A percentile compares a stretch with the other conserved stretches of the same genome.
Conservation (phyloP, 1,140 invertebrate species). For the Drosophila sturtevanti region DNA sequence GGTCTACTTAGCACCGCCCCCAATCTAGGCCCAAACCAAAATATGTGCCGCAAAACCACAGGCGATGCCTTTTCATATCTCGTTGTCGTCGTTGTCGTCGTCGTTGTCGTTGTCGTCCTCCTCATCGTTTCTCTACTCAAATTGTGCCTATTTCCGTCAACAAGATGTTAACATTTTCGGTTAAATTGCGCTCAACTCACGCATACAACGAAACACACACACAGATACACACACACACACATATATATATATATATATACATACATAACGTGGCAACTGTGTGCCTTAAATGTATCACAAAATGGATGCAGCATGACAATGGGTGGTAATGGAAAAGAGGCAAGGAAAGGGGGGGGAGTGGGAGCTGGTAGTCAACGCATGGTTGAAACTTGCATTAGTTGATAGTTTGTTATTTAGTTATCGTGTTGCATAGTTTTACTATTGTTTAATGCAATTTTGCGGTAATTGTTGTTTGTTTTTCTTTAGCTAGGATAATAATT, state of each 20-base stretch:
- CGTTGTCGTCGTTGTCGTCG: slow-evolving; percentile 23
- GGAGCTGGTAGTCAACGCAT: no score
- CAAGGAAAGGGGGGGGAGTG: no score
- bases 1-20: not conserved
- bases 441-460: slow-evolving; percentile 69
- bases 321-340: no score
- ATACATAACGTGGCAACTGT: slow-evolving; percentile 6
- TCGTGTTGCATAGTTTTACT: slow-evolving; percentile 32
- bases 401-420: slow-evolving; percentile 41
- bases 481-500: slow-evolving; percentile 15
- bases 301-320: no score
- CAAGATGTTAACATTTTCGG: slow-evolving; percentile 79
- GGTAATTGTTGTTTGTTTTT: slow-evolving; percentile 21
- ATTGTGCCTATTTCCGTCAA: slow-evolving; percentile 78
- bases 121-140: slow-evolving; percentile 63
- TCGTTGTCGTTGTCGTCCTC: slow-evolving; percentile 27
- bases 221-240: slow-evolving; percentile 6
- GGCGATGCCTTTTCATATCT: slow-evolving; percentile 38
- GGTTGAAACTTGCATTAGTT: slow-evolving; percentile 23
- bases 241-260: slow-evolving; percentile 6
- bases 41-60: slow-evolving; percentile 35
- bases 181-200: slow-evolving; percentile 62
- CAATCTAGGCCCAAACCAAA: not conserved
- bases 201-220: slow-evolving; percentile 19
- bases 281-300: not conserved